Evolutionary conservation across 2,797 vertebrate genomes (phyloP).

Genomic region (Anas acuta): DNA sequence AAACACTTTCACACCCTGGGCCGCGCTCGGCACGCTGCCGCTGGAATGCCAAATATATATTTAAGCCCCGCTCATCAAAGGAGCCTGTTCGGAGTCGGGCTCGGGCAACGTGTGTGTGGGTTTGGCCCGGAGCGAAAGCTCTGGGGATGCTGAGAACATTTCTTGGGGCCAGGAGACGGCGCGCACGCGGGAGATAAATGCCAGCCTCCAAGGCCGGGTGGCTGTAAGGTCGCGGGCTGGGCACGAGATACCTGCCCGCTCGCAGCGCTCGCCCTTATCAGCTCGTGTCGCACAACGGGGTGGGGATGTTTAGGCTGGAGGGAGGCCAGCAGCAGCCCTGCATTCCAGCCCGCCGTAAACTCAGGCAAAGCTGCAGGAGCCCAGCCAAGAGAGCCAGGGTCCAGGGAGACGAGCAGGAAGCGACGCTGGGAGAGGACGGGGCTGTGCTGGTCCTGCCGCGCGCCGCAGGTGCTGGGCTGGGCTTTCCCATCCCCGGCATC

Average conservation of each 20-base stretch:
- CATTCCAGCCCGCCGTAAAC: slow-evolving; percentile 45
- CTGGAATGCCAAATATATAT: slow-evolving; percentile 75
- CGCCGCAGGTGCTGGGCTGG: not conserved
- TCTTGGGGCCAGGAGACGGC: slow-evolving; percentile 38
- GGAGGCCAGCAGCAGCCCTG: slow-evolving; percentile 54
- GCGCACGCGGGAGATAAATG: not conserved
- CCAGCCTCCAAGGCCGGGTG: slow-evolving; percentile 40
- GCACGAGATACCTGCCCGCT: slow-evolving; percentile 39
- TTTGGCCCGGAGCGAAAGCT: slow-evolving; percentile 55
- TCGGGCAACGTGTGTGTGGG: slow-evolving; percentile 66
- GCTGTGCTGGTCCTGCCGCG: not conserved
- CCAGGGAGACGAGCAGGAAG: not conserved
- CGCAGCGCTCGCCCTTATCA: slow-evolving; percentile 53
- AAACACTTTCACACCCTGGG: slow-evolving; percentile 76
- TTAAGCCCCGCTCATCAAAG: slow-evolving; percentile 72
- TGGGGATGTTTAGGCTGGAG: slow-evolving; percentile 71
- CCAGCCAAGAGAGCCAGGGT: slow-evolving; percentile 26
- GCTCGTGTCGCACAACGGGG: slow-evolving; percentile 46
- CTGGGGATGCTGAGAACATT: slow-evolving; percentile 50
- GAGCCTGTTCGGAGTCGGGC: slow-evolving; percentile 61
- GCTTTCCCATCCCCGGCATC: not conserved
- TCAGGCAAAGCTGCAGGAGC: slow-evolving; percentile 25
- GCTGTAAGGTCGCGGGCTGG: slow-evolving; percentile 18
- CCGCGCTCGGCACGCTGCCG: slow-evolving; percentile 47
- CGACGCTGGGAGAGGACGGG: not conserved